These are phyloP conservation scores for Aphidoletes aphidimyza DNA, from an alignment of 2,888 invertebrate species.

Conservation along the genomic window DNA sequence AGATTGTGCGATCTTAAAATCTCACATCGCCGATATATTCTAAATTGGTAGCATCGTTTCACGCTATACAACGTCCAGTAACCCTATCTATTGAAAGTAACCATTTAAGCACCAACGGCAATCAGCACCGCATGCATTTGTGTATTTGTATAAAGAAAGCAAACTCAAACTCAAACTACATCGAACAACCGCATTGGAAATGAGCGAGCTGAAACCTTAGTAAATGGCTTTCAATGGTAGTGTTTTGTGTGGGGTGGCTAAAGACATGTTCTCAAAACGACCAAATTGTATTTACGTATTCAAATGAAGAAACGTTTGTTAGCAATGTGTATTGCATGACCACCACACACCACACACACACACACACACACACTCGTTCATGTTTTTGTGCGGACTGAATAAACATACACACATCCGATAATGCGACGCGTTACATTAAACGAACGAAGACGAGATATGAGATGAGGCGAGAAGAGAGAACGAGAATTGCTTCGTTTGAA, in stretches of 20 bases:
- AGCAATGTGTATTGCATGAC: constrained; percentile 25
- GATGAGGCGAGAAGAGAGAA: neutral
- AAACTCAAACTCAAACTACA: neutral
- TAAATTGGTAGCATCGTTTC: neutral
- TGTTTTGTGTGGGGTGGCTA: neutral
- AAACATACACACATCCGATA: constrained; percentile 10
- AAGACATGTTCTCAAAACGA: constrained; percentile 10
- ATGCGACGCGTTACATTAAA: constrained; percentile 30
- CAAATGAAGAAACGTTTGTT: constrained; percentile 47
- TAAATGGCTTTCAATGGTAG: no score
- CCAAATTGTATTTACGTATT: constrained; percentile 50
- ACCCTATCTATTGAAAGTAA: constrained; percentile 16
- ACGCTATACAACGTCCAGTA: neutral
- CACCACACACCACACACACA: constrained; percentile 49
- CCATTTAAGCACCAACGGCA: neutral
- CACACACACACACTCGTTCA: no score
- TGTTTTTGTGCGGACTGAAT: neutral
- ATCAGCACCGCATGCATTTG: neutral
- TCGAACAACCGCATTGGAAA: neutral
- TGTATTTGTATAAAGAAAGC: neutral
- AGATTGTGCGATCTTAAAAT: neutral
- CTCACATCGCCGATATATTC: neutral
- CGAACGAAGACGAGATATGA: neutral
- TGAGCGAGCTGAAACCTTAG: neutral
- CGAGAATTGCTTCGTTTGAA: constrained; percentile 44